Conservation (phyloP, 2,113 vertebrate genomes). For the Eretmochelys imbricata region DNA sequence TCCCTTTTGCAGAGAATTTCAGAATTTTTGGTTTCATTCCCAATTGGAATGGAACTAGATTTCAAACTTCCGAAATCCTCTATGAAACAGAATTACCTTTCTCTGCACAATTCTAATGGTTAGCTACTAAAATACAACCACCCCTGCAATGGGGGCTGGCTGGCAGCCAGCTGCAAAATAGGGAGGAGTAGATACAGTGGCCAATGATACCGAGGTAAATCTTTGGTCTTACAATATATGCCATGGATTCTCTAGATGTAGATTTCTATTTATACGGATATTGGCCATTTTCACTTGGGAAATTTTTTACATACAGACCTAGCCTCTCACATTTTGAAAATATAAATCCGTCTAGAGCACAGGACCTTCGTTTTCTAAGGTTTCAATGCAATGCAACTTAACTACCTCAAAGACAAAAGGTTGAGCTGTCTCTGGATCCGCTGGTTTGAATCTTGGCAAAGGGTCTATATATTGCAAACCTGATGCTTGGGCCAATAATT, state of each 20-base stretch:
- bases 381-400: background rate
- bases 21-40: background rate
- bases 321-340: background rate
- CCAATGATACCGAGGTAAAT: background rate
- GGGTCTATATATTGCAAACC: background rate
- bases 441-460: background rate
- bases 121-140: background rate
- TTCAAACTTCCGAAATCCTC: background rate
- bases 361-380: background rate
- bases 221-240: background rate
- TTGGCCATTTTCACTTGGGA: background rate
- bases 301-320: background rate
- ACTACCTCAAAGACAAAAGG: background rate
- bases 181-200: background rate
- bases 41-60: background rate
- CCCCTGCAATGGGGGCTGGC: background rate
- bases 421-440: background rate
- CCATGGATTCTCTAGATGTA: background rate
- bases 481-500: background rate
- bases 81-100: background rate
- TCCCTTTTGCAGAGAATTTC: background rate
- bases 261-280: background rate
- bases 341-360: background rate
- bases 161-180: background rate
- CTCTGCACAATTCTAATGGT: background rate